Base-by-base conservation (phyloP, 92 coral and sea anemone genomes). In the Epizoanthus scotinus region DNA sequence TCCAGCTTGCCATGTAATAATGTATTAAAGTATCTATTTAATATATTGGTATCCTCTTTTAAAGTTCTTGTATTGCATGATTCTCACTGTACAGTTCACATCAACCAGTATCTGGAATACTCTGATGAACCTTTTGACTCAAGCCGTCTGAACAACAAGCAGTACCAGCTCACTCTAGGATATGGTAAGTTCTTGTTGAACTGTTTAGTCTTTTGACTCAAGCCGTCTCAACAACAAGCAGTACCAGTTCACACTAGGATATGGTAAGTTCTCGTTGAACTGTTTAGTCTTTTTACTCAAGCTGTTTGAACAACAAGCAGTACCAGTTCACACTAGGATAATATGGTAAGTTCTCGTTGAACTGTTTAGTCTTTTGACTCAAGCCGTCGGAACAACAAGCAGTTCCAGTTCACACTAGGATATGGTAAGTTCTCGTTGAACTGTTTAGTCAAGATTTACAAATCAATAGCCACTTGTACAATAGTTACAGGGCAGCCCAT, bases 91-190 rank as follows among this genome's bases (percentile, higher is more conserved):
- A 2, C 52, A 93, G 98, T 87, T 20, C 99, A 96, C 62, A 79
- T 75, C 57, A 96, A 93, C 83, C 96, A 93, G 5, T 93, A 96
- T 70, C 27, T 81, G 19, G 99, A 96, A 63, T 96, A 86, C 64
- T 55, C 87, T 55, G 99, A 93, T 73, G 99, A 96, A 71, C 99
- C 99, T 0, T 96, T 91, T 75, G 99, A 96, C 83, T 93, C 98
- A 0, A 84, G 98, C 40, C 84, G 99, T 56, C 80, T 93, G 52
- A 70, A 98, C 82, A 91, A 88, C 78, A 87, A 86, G 40, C 94
- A 96, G 31, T 87, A 90, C 19, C 89, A 89, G 54, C 57, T 77
- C 8, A 86, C 85, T 55, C 87, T 96, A 8, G 99, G 99, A 36
- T 75, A 66, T 31, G 78, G 94, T 90, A 84, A 44, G 77, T 54